Evolutionary conservation across 2,888 invertebrate genomes (phyloP).

Genomic region (Serrognathus titanus): DNA sequence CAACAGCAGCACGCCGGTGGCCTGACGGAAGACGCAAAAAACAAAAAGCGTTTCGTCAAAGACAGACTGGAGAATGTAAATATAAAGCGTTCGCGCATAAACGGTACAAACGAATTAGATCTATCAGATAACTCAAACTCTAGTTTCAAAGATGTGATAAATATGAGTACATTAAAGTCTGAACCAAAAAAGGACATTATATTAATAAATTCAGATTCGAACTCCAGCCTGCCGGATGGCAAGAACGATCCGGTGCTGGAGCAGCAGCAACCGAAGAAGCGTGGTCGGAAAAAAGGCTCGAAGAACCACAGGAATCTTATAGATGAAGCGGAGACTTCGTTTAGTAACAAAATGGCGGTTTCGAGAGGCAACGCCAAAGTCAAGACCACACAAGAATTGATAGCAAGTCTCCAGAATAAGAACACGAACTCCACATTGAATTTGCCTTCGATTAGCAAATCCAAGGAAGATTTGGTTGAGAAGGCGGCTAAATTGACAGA

Average conservation of each 20-base stretch:
- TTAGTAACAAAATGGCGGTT: slow-evolving; percentile 57
- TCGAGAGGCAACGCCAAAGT: slow-evolving; percentile 60
- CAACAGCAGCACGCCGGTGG: slow-evolving; percentile 6
- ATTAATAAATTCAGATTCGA: slow-evolving; percentile 48
- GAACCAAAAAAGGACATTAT: slow-evolving; percentile 31
- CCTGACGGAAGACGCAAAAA: slow-evolving; percentile 14
- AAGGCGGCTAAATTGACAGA: slow-evolving; percentile 47
- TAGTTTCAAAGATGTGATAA: slow-evolving; percentile 43
- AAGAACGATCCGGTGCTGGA: slow-evolving; percentile 42
- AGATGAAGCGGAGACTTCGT: slow-evolving; percentile 55
- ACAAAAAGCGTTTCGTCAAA: slow-evolving; percentile 24
- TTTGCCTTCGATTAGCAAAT: slow-evolving; percentile 19
- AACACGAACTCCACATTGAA: slow-evolving; percentile 1
- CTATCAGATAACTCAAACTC: slow-evolving; percentile 49
- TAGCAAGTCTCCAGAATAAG: slow-evolving; percentile 67
- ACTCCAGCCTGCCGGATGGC: slow-evolving; percentile 53
- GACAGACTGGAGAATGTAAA: slow-evolving; percentile 33
- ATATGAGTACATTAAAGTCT: slow-evolving; percentile 8
- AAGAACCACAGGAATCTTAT: slow-evolving; percentile 53
- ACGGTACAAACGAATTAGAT: slow-evolving; percentile 47
- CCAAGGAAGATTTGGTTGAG: slow-evolving; percentile 45
- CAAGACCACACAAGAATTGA: slow-evolving; percentile 76
- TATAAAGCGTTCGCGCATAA: slow-evolving; percentile 49
- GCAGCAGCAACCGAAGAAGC: slow-evolving; percentile 53
- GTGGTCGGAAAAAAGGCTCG: slow-evolving; percentile 58